Conservation (phyloP, 1,140 invertebrate genomes). For the Uloborus diversus region DNA sequence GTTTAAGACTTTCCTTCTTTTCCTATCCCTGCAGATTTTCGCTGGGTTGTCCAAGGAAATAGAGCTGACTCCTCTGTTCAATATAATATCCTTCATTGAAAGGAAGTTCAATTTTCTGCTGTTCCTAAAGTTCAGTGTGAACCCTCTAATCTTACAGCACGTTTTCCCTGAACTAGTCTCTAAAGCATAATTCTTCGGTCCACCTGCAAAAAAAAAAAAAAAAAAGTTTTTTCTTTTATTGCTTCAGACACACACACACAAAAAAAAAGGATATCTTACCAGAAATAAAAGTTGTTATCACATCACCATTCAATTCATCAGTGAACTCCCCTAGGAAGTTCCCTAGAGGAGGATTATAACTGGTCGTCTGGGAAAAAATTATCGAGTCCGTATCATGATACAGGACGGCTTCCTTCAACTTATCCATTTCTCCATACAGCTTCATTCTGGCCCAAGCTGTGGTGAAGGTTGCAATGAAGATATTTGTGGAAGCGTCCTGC, state of each 20-base stretch:
- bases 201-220: not conserved
- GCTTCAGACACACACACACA: not conserved
- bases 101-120: not conserved
- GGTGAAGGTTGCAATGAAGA: no score
- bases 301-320: not conserved
- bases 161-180: not conserved
- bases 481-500: no score
- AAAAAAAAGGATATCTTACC: not conserved
- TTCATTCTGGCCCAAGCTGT: no score
- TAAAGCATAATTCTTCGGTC: conserved; percentile 2
- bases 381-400: conserved; percentile 2
- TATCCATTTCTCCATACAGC: no score
- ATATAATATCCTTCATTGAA: not conserved
- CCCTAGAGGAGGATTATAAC: not conserved
- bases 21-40: not conserved
- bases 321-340: not conserved
- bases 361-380: not conserved
- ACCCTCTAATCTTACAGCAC: not conserved
- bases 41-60: not conserved
- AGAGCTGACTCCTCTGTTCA: no score
- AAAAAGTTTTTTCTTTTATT: not conserved
- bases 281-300: not conserved
- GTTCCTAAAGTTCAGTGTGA: not conserved
- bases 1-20: conserved; percentile 3
- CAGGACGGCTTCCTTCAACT: not conserved